These are phyloP conservation scores for Drosophila suzukii DNA, from an alignment of 1,140 invertebrate species.

Conservation along the genomic window DNA sequence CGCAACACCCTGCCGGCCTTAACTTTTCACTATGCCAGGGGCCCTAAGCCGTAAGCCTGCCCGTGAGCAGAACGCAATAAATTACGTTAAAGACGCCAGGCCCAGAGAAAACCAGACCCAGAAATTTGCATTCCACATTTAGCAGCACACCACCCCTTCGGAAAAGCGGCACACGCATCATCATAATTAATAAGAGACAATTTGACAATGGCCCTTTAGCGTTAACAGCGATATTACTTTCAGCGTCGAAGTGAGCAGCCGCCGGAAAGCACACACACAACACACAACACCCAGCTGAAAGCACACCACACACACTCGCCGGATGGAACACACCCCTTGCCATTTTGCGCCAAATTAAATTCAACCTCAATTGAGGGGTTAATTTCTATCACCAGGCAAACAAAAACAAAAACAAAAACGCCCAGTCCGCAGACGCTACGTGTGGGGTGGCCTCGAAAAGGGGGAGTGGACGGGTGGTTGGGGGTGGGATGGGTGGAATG, in stretches of 20 bases:
- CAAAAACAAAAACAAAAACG: conserved; percentile 73
- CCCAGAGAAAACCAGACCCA: conserved; percentile 45
- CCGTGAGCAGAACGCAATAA: conserved; percentile 60
- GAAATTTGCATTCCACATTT: conserved; percentile 69
- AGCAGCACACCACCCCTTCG: conserved; percentile 18
- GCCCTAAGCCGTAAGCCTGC: conserved; percentile 44
- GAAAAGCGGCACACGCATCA: conserved; percentile 68
- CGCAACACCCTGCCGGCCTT: conserved; percentile 42
- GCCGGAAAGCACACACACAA: conserved; percentile 43
- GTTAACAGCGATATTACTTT: conserved; percentile 82
- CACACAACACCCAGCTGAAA: conserved; percentile 12
- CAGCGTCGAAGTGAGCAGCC: conserved; percentile 63
- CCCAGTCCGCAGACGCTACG: conserved; percentile 49
- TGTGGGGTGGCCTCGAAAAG: conserved; percentile 46
- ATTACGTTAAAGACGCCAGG: conserved; percentile 79
- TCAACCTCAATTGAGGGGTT: conserved; percentile 84
- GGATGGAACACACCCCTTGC: conserved; percentile 62
- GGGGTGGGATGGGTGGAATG: conserved; percentile 3
- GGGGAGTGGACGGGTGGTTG: conserved; percentile 15
- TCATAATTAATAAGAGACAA: conserved; percentile 83
- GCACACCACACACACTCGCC: conserved; percentile 11
- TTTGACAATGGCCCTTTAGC: conserved; percentile 82
- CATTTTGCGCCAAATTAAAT: conserved; percentile 84
- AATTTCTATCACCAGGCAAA: conserved; percentile 84
- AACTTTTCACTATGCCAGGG: conserved; percentile 62